phyloP scores from a whole-genome alignment of 2,888 invertebrate species.

The Halocaridina rubra region DNA sequence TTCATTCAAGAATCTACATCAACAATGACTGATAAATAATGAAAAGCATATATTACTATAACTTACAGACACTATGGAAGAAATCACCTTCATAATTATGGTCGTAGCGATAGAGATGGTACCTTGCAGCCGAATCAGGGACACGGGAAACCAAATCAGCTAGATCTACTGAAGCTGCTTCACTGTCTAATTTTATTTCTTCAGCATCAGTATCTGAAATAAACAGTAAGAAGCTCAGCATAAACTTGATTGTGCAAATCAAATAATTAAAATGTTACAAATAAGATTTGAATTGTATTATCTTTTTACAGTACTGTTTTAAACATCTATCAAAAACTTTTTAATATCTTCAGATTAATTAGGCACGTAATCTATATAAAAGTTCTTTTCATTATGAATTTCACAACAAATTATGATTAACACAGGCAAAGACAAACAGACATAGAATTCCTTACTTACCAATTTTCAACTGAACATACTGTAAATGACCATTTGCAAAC shows the following conservation, averaged over 20 bases:
- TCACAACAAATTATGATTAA: neutral
- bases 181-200: conserved; percentile 81
- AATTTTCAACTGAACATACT: conserved; percentile 91
- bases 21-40: no score
- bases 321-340: no score
- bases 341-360: no score
- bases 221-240: no score
- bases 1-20: no score
- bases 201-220: conserved; percentile 87
- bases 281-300: no score
- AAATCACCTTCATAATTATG: conserved; percentile 95
- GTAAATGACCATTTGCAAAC: conserved; percentile 79
- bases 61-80: conserved; percentile 82
- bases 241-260: no score
- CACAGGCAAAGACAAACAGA: no score
- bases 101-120: conserved; percentile 90
- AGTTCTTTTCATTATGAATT: conserved; percentile 6
- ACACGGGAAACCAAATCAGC: conserved; percentile 81
- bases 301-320: no score
- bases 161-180: conserved; percentile 77
- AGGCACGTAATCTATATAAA: no score
- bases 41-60: no score
- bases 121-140: conserved; percentile 87
- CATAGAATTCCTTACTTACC: conserved; percentile 72
- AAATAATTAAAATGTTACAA: no score